Base-by-base conservation (phyloP, 2,797 vertebrate genomes). In the Etheostoma perlongum region DNA sequence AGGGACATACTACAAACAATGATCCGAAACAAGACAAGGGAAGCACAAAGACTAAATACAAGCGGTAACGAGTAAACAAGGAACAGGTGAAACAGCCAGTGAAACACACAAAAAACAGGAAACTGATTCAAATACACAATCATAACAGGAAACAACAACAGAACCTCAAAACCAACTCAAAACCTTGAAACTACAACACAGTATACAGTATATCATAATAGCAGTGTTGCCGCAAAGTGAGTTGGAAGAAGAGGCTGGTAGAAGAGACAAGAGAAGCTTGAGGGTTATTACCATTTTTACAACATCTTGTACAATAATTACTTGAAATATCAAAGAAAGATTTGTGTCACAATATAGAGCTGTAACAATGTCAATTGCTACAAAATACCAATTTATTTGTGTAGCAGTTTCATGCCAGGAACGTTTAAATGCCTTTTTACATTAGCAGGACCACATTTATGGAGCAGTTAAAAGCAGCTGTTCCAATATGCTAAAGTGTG, bases 401-500 rank as follows among this genome's bases (percentile, higher is more conserved):
- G 48, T n/a, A 71, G 59, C 63, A 66, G 54, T 75, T 67, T 67
- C 9, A 55, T 57, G 52, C 57, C 60, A 57, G 57, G 36, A 74
- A 55, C 42, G 42, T 73, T 75, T 75, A 63, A 54, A 68, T 0
- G 18, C 13, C 65, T 66, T 79, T 67, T 67, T 72, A 77, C 63
- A 82, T 79, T 60, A 61, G 18, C 16, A 18, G 44, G 36, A 36
- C 16, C 14, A 42, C 48, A 48, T 82, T 83, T 76, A 74, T 72
- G 53, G 70, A 69, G 64, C 69, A 46, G 47, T 79, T 83, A 79
- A 78, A 81, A 79, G 79, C 74, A 81, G 72, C 72, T 79, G 69
- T 58, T 74, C 57, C 72, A 85, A 83, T 83, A 74, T 54, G 48
- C 51, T 8, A 4, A 76, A 67, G 69, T 79, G 72, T 70, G 72